Conservation (phyloP, 1,140 invertebrate genomes). For the Drosophila tropicalis region DNA sequence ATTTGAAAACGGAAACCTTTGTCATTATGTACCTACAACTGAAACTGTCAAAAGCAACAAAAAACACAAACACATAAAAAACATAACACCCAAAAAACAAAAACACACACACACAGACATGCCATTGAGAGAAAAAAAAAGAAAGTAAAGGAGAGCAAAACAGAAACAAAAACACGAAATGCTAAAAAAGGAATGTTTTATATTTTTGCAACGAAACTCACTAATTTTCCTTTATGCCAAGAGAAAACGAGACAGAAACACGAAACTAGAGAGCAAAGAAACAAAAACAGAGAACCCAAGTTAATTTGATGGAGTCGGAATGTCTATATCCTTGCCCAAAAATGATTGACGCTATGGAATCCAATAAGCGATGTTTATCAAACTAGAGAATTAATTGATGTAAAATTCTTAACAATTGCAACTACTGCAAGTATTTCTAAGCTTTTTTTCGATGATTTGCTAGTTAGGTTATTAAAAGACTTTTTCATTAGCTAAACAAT, state of each 20-base stretch:
- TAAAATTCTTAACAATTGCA: no score
- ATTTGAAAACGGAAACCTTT: conserved; percentile 73
- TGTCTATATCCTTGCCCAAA: not conserved
- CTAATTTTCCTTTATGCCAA: conserved; percentile 77
- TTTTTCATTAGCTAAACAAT: no score
- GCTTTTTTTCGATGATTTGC: no score
- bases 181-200: conserved; percentile 56
- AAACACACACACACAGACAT: not conserved
- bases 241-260: conserved; percentile 71
- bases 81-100: conserved; percentile 36
- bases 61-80: conserved; percentile 27
- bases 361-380: no score
- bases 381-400: no score
- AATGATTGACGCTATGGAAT: not conserved
- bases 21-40: conserved; percentile 66
- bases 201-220: conserved; percentile 74
- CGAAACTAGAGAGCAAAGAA: conserved; percentile 43
- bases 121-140: not conserved
- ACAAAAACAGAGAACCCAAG: conserved; percentile 22
- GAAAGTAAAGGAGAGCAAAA: not conserved
- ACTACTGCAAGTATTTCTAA: no score
- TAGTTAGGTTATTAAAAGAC: no score
- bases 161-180: conserved; percentile 7
- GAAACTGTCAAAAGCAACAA: conserved; percentile 50
- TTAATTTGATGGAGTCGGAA: not conserved